Evolutionary conservation across 2,113 vertebrate genomes (phyloP).

Genomic region (Alouatta palliata): DNA sequence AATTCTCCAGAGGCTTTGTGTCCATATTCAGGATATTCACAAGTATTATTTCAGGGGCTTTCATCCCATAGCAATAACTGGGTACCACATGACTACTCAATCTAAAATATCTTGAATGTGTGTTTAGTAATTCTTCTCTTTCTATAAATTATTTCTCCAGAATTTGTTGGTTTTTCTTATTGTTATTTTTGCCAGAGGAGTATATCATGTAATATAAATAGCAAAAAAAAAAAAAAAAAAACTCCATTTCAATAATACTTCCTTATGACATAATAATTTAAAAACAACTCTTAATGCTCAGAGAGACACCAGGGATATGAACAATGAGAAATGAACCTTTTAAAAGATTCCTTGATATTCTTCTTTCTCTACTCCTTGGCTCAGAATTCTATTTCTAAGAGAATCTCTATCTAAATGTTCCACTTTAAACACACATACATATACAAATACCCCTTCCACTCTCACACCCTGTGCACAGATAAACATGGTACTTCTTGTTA

Average conservation of each 20-base stretch:
- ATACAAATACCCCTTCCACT: neutral
- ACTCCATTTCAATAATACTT: neutral
- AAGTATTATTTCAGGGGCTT: neutral
- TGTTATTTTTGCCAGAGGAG: neutral
- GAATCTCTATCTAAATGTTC: neutral
- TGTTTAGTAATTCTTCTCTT: neutral
- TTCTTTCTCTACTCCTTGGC: neutral
- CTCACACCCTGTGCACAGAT: neutral
- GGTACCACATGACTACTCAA: neutral
- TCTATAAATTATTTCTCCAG: neutral
- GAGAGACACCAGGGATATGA: neutral
- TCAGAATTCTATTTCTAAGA: neutral
- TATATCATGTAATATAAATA: neutral
- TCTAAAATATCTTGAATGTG: conserved; percentile 15
- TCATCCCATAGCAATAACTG: neutral
- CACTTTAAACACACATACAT: neutral
- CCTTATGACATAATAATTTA: neutral
- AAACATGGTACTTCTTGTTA: neutral
- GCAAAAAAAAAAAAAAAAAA: neutral
- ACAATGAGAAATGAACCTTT: neutral
- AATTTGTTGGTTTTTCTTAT: neutral
- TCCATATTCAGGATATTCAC: neutral
- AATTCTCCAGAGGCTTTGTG: neutral
- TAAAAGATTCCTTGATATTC: neutral
- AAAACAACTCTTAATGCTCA: neutral